Evolutionary conservation across 2,113 vertebrate genomes (phyloP).

Genomic region (Onychostoma macrolepis): DNA sequence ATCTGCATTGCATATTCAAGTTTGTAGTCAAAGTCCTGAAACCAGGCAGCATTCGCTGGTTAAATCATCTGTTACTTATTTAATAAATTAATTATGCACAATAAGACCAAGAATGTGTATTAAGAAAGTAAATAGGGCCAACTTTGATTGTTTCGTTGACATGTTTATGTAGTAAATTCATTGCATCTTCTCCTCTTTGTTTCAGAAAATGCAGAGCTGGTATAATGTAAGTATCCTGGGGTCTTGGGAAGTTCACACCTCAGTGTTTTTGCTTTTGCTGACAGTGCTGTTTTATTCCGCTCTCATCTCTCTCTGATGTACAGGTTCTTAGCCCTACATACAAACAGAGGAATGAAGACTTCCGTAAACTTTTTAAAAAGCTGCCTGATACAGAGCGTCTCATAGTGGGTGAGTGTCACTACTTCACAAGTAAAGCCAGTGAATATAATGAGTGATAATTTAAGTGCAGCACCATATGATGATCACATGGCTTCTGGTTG

Average conservation of each 20-base stretch:
- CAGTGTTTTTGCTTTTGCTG: slow-evolving; percentile 30
- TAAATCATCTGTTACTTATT: not conserved
- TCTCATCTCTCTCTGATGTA: not conserved
- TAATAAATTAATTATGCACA: not conserved
- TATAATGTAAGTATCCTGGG: slow-evolving; percentile 86
- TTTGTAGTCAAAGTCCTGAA: not conserved
- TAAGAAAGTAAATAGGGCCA: not conserved
- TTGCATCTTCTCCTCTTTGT: slow-evolving; percentile 62
- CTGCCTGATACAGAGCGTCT: slow-evolving; percentile 87
- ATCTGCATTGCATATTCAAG: not conserved
- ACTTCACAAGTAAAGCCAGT: not conserved
- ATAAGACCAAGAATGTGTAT: not conserved
- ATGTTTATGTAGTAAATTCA: not conserved
- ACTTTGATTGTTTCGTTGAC: not conserved
- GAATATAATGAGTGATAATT: not conserved
- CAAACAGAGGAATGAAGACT: slow-evolving; percentile 91
- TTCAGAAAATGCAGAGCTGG: slow-evolving; percentile 95
- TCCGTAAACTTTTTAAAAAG: slow-evolving; percentile 89
- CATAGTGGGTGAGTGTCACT: slow-evolving; percentile 83
- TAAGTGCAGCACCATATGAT: not conserved
- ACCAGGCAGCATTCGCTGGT: not conserved
- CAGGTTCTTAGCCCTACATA: slow-evolving; percentile 92
- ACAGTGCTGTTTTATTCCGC: not conserved
- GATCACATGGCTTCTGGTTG: not conserved
- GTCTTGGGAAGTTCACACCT: slow-evolving; percentile 2